Conservation (phyloP, 2,113 vertebrate genomes). For the Tautogolabrus adspersus region DNA sequence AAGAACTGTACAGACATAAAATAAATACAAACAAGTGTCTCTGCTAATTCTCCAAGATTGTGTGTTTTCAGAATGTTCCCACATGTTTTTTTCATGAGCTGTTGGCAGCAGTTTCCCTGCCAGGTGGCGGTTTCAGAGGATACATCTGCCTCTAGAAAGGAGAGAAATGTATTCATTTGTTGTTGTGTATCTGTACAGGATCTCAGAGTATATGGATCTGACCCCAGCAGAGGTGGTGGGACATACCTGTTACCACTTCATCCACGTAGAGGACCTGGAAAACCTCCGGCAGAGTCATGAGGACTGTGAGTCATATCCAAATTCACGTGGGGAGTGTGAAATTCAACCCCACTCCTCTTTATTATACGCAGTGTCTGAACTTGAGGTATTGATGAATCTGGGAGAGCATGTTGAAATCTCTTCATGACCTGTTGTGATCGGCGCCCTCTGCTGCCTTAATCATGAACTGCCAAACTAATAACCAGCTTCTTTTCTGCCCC, state of each 20-base stretch:
- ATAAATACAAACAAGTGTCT: background rate
- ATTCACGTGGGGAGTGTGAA: background rate
- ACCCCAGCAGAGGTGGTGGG: slow-evolving; percentile 91
- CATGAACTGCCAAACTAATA: slow-evolving; percentile 44
- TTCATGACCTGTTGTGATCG: slow-evolving; percentile 31
- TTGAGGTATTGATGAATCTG: background rate
- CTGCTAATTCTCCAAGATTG: background rate
- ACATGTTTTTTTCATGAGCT: slow-evolving; percentile 47
- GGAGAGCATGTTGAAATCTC: slow-evolving; percentile 29
- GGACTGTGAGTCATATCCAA: slow-evolving; percentile 84
- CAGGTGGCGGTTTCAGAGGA: slow-evolving; percentile 44
- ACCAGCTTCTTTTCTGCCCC: background rate
- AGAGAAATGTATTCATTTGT: slow-evolving; percentile 26
- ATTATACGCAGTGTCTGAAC: slow-evolving; percentile 19
- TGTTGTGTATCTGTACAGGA: slow-evolving; percentile 74
- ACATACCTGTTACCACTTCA: slow-evolving; percentile 91
- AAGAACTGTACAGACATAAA: background rate
- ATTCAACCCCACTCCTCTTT: background rate
- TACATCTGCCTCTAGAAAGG: slow-evolving; percentile 36
- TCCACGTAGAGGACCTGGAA: slow-evolving; percentile 90
- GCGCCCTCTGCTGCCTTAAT: slow-evolving; percentile 75
- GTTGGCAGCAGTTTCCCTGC: slow-evolving; percentile 24
- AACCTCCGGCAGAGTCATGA: slow-evolving; percentile 90
- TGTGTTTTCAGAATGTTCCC: slow-evolving; percentile 21
- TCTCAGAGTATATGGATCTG: slow-evolving; percentile 93